phyloP scores from a whole-genome alignment of 2,888 invertebrate species.

The Hirudinaria manillensis region DNA sequence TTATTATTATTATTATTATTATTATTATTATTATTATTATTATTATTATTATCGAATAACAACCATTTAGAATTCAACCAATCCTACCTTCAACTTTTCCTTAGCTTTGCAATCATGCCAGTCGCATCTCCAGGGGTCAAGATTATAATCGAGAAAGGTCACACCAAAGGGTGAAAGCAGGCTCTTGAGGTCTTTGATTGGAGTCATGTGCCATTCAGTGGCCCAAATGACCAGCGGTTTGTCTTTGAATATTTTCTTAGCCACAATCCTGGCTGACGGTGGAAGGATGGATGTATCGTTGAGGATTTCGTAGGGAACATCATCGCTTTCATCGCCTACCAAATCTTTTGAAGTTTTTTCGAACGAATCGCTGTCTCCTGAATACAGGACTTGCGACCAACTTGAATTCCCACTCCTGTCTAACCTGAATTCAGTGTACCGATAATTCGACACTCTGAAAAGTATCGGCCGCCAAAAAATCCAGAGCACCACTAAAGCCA shows the following conservation, averaged over 20 bases:
- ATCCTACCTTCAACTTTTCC: slow-evolving; percentile 6
- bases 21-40: no score
- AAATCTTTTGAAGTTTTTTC: neutral
- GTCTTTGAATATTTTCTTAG: slow-evolving; percentile 24
- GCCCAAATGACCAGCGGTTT: slow-evolving; percentile 28
- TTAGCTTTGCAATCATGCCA: slow-evolving; percentile 27
- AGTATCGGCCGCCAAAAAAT: no score
- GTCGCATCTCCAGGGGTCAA: slow-evolving; percentile 27
- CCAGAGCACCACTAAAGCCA: no score
- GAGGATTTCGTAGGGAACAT: slow-evolving; percentile 8
- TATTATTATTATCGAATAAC: no score
- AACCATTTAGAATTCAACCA: neutral
- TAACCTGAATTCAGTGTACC: no score
- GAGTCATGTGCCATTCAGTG: slow-evolving; percentile 30
- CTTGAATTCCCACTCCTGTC: no score
- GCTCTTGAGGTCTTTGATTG: slow-evolving; percentile 22
- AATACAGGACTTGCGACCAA: neutral
- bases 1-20: no score
- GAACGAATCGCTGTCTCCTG: neutral
- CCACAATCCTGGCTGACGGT: slow-evolving; percentile 22
- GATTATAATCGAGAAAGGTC: slow-evolving; percentile 16
- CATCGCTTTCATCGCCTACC: neutral
- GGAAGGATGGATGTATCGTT: slow-evolving; percentile 15
- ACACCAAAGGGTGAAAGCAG: slow-evolving; percentile 19
- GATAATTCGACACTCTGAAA: no score